phyloP scores from a whole-genome alignment of 53 echinoderm and acorn worm species.

The Apostichopus leukothele region DNA sequence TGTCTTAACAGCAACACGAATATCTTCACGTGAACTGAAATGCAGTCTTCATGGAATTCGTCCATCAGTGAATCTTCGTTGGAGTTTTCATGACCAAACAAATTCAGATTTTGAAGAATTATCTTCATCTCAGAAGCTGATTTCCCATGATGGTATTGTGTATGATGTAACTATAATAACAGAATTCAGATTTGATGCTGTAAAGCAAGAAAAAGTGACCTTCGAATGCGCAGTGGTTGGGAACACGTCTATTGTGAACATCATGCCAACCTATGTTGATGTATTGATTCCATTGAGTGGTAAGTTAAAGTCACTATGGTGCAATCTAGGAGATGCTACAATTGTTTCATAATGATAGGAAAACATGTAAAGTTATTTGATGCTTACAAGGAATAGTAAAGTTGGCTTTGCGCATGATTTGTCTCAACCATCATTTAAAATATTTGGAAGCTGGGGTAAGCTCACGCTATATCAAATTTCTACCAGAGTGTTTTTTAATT shows the following conservation, averaged over 20 bases:
- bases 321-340: not conserved
- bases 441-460: too few species aligned
- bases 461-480: too few species aligned
- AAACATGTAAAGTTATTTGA: too few species aligned
- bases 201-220: not conserved
- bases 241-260: not conserved
- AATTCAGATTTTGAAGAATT: not conserved
- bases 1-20: not conserved
- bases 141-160: not conserved
- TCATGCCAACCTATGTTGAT: not conserved
- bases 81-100: not conserved
- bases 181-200: not conserved
- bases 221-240: not conserved
- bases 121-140: not conserved
- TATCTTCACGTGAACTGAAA: not conserved
- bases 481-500: too few species aligned
- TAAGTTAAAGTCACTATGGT: not conserved
- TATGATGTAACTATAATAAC: not conserved
- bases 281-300: not conserved
- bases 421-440: too few species aligned
- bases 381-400: too few species aligned
- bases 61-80: not conserved
- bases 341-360: too few species aligned
- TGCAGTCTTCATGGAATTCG: not conserved
- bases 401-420: too few species aligned